Evolutionary conservation across 1,140 invertebrate species (phyloP).

Genomic region (Drosophila insularis): DNA sequence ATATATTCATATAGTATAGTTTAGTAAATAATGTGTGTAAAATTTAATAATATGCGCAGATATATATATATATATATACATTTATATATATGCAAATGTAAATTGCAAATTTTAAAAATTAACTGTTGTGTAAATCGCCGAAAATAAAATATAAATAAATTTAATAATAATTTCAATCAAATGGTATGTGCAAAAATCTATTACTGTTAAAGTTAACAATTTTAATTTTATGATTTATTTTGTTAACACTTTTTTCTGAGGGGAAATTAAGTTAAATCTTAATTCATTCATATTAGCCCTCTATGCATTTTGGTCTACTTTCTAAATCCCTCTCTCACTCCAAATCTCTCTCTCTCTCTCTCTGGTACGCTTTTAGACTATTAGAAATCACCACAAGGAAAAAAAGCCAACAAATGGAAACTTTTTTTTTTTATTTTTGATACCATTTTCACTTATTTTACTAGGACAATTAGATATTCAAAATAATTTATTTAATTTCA

Average conservation of each 20-base stretch:
- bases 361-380: too few species aligned
- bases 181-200: neutral
- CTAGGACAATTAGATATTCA: too few species aligned
- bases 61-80: neutral
- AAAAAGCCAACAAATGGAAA: too few species aligned
- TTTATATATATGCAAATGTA: neutral
- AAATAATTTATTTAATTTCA: too few species aligned
- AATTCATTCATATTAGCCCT: too few species aligned
- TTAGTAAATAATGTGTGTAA: neutral
- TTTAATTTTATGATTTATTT: neutral
- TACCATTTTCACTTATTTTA: too few species aligned
- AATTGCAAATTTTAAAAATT: conserved; percentile 6
- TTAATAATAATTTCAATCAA: conserved; percentile 2
- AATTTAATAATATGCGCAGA: neutral
- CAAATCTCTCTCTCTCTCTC: too few species aligned
- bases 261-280: too few species aligned
- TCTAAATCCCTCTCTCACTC: too few species aligned
- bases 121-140: conserved; percentile 5
- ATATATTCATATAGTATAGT: neutral
- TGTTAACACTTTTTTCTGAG: neutral
- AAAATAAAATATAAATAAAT: conserved; percentile 6
- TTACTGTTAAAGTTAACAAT: neutral
- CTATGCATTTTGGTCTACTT: too few species aligned
- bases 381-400: too few species aligned
- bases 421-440: too few species aligned